phyloP scores from a whole-genome alignment of 2,113 vertebrate species.

The Gnathonemus longibarbis region DNA sequence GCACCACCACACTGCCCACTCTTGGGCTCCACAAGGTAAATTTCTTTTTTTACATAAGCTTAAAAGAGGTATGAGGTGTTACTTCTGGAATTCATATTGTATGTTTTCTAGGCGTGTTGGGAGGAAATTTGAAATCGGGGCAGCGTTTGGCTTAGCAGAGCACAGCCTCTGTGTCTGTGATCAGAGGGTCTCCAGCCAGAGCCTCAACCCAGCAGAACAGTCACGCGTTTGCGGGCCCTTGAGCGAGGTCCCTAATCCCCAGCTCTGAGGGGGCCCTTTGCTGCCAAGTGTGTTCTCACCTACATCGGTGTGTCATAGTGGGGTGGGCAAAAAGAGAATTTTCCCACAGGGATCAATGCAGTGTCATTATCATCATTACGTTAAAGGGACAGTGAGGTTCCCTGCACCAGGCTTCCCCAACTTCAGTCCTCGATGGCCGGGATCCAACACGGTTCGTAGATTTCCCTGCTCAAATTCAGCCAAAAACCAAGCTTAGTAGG shows the following conservation, averaged over 20 bases:
- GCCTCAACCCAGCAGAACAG: background rate
- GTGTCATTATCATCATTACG: background rate
- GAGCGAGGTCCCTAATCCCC: background rate
- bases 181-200: background rate
- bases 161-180: background rate
- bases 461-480: background rate
- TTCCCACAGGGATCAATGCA: background rate
- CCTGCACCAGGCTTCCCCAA: background rate
- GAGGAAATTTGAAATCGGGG: too few relatives aligned
- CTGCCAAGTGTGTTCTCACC: background rate
- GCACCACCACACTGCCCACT: background rate
- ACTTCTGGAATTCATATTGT: background rate
- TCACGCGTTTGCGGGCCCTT: background rate
- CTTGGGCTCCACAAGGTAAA: background rate
- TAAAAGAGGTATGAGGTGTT: background rate
- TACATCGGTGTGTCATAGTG: background rate
- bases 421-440: background rate
- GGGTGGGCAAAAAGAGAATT: background rate
- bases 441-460: background rate
- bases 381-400: background rate
- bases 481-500: background rate
- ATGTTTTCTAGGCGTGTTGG: background rate
- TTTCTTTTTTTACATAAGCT: background rate
- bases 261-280: background rate
- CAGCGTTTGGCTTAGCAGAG: too few relatives aligned